Base-by-base conservation (phyloP, 2,797 vertebrate genomes). In the Saxicola maurus region DNA sequence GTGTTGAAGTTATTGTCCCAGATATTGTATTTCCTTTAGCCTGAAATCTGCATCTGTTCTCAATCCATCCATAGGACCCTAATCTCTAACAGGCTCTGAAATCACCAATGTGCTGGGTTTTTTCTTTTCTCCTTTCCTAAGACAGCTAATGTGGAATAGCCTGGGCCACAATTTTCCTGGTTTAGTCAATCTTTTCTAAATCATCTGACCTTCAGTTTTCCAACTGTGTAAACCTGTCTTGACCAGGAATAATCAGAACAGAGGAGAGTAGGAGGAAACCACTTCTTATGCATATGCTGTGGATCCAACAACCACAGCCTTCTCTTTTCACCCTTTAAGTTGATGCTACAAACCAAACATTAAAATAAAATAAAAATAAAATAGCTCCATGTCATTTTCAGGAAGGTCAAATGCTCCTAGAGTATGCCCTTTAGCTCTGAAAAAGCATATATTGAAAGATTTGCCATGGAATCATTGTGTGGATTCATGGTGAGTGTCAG, bases 151-250 rank as follows among this genome's bases (percentile, higher is more conserved):
- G 5, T 45, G 51, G 57, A 73, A 75, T 19, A 86, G 52, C 51
- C 65, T 75, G 51, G 52, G 27, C 42, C 30, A 17, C 43, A 30
- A 38, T 91, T 95, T 92, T 79, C 46, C 87, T 81, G 74, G 83
- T 82, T 91, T 30, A 37, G 21, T 31, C 56, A 76, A 33, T 37
- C 38, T 89, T 92, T 88, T 65, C 62, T 77, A 94, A 92, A 92
- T 13, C 25, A n/a, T 42, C 55, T 79, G 28, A 73, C 11, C 48
- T 78, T 89, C 65, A 75, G 38, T 35, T 42, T 88, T 48, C 75
- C 43, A 42, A 1, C 30, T 55, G 31, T 66, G 23, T 52, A 51
- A 62, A 62, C n/a, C 20, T 71, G 11, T 19, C 31, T 71, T 62
- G 48, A 48, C 19, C 28, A 65, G 57, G 45, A 57, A 23, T 24